Percentiles rank a stretch among this genome's conserved stretches.
Conservation (phyloP, 2,113 vertebrate genomes). For the Saimiri boliviensis region DNA sequence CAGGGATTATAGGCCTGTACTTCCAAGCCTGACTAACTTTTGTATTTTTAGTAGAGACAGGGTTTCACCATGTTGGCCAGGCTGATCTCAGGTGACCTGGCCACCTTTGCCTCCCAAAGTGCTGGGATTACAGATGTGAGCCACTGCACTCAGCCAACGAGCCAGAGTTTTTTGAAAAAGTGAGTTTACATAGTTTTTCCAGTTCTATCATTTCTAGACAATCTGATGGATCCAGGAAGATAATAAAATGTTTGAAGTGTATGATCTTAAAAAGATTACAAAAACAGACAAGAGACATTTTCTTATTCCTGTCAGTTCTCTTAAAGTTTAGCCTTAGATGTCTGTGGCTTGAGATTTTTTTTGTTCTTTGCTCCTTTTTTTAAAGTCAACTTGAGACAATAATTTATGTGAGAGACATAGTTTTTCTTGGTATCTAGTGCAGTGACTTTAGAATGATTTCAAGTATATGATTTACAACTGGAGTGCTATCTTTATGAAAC, state of each 20-base stretch:
- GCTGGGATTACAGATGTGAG: too few species aligned
- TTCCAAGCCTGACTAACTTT: too few species aligned
- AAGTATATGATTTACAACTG: slow-evolving; percentile 61
- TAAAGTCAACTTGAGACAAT: slow-evolving; percentile 19
- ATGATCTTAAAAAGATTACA: not conserved
- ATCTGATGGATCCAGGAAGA: not conserved
- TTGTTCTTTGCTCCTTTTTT: slow-evolving; percentile 28
- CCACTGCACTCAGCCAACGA: not conserved
- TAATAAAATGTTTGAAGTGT: not conserved
- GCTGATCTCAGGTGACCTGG: too few species aligned
- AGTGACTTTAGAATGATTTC: slow-evolving; percentile 58
- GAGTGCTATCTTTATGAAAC: slow-evolving; percentile 65
- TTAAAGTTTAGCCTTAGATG: not conserved
- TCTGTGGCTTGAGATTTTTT: not conserved
- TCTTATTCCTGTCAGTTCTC: slow-evolving; percentile 15
- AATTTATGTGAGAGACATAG: slow-evolving; percentile 43
- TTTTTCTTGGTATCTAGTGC: slow-evolving; percentile 64
- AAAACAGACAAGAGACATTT: not conserved
- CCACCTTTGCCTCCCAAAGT: too few species aligned
- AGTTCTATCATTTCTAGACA: not conserved
- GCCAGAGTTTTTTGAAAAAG: not conserved
- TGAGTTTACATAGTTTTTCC: slow-evolving; percentile 1
- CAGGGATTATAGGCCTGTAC: too few species aligned
- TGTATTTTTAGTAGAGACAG: too few species aligned
- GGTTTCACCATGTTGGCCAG: too few species aligned